Evolutionary conservation across 2,888 invertebrate species (phyloP).

Genomic region (Leptopilina myrica): DNA sequence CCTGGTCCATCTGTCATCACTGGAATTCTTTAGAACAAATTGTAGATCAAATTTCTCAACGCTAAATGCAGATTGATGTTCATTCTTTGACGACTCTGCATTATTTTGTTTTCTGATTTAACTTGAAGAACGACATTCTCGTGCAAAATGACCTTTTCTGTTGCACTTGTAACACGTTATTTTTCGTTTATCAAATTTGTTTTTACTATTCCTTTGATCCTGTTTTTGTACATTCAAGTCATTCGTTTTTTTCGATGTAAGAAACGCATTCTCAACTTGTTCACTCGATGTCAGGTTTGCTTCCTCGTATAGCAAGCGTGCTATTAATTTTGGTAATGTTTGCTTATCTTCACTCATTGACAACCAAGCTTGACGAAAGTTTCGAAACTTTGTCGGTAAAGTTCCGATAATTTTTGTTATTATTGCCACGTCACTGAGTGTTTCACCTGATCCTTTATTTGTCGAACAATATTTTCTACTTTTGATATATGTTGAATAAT

Average conservation of each 20-base stretch:
- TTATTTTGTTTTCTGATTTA: too few relatives aligned
- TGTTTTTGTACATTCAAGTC: not conserved
- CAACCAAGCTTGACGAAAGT: slow-evolving; percentile 47
- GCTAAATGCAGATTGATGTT: too few relatives aligned
- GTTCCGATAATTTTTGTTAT: too few relatives aligned
- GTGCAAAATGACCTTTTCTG: not conserved
- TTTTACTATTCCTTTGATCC: not conserved
- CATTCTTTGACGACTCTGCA: too few relatives aligned
- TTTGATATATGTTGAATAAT: too few relatives aligned
- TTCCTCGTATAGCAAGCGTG: slow-evolving; percentile 42
- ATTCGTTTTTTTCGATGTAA: not conserved
- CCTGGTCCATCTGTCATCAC: slow-evolving; percentile 46
- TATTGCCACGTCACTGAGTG: too few relatives aligned
- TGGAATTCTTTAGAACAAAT: not conserved
- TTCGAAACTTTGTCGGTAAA: too few relatives aligned
- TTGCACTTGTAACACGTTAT: not conserved
- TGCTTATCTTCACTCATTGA: slow-evolving; percentile 45
- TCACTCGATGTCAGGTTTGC: slow-evolving; percentile 26
- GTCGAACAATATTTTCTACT: too few relatives aligned
- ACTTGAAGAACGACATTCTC: not conserved
- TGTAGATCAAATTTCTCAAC: not conserved
- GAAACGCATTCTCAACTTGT: not conserved
- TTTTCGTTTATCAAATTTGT: not conserved
- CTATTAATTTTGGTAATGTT: slow-evolving; percentile 43
- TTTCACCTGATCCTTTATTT: too few relatives aligned